phyloP scores from a whole-genome alignment of 2,113 vertebrate species.

The Poecile atricapillus region DNA sequence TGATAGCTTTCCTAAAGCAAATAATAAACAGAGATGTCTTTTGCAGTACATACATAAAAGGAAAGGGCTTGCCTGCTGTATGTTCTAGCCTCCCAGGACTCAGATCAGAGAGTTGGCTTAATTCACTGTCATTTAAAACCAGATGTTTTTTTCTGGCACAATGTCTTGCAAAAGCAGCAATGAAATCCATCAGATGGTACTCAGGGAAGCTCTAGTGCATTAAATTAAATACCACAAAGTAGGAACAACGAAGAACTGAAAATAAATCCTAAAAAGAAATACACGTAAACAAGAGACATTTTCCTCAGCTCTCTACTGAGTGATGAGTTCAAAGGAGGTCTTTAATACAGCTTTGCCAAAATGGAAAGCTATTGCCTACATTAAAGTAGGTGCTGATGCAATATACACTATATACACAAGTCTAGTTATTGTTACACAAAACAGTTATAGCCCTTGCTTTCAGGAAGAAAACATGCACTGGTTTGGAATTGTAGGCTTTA shows the following conservation, averaged over 20 bases:
- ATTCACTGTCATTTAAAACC: conserved; percentile 50
- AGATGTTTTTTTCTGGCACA: conserved; percentile 49
- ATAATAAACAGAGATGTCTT: conserved; percentile 41
- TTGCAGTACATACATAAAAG: background rate
- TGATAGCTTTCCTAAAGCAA: conserved; percentile 29
- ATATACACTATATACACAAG: background rate
- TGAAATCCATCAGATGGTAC: conserved; percentile 24
- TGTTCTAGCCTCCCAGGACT: background rate
- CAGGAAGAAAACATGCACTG: background rate
- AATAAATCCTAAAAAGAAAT: conserved; percentile 1
- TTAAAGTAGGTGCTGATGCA: background rate
- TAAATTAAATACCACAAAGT: background rate
- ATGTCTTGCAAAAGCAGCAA: conserved; percentile 29
- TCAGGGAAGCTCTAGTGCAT: conserved; percentile 7
- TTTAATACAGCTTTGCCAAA: background rate
- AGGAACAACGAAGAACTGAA: conserved; percentile 23
- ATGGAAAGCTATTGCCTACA: background rate
- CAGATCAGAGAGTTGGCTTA: conserved; percentile 41
- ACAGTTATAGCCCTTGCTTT: background rate
- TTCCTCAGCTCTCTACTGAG: background rate
- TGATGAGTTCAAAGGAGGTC: background rate
- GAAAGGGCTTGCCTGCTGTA: background rate
- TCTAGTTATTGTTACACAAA: background rate
- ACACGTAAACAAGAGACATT: background rate
- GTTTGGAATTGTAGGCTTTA: background rate